A percentile compares a stretch with the other conserved stretches of the same genome.
phyloP scores from a whole-genome alignment of 2,113 vertebrate species.

The Paradisaea rubra region DNA sequence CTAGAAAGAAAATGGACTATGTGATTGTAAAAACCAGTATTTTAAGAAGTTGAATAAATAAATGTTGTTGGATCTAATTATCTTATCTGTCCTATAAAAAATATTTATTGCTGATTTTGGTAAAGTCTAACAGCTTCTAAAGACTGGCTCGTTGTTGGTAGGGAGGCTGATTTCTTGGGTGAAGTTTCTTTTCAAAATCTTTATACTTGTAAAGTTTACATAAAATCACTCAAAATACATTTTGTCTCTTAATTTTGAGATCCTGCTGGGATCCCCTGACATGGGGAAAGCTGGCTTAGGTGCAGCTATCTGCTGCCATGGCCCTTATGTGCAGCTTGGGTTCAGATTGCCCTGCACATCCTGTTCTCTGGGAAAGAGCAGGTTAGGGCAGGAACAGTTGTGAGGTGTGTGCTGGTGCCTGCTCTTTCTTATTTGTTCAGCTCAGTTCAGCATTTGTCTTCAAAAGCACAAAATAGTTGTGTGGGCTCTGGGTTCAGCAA shows the following conservation, averaged over 20 bases:
- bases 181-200: neutral
- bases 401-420: neutral
- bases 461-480: neutral
- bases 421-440: neutral
- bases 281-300: neutral
- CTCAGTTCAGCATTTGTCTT: neutral
- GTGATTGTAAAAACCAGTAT: constrained; percentile 7
- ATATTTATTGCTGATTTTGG: neutral
- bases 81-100: neutral
- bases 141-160: neutral
- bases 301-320: neutral
- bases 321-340: neutral
- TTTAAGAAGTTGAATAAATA: constrained; percentile 50
- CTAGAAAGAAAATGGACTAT: neutral
- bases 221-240: neutral
- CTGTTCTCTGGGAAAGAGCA: neutral
- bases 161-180: neutral
- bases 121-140: neutral
- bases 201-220: neutral
- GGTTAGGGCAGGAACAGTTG: neutral
- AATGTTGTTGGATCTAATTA: constrained; percentile 5
- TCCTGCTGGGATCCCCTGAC: neutral
- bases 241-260: neutral
- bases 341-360: no score
- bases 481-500: neutral